Conservation (phyloP, 2,797 vertebrate species). For the Paratrypauchen microcephalus region DNA sequence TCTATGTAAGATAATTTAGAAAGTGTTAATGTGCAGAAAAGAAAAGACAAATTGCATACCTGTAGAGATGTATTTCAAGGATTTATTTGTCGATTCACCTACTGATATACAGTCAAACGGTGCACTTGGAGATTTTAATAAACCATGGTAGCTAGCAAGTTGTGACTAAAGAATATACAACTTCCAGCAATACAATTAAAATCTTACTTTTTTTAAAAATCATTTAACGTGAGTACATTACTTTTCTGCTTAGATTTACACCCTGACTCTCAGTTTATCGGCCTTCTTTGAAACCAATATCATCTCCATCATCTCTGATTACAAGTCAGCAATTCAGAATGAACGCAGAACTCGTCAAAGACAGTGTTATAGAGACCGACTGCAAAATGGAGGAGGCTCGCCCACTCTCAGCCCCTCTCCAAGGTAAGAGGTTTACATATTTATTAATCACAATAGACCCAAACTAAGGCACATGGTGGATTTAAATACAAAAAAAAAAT, state of each 20-base stretch:
- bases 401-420: slow-evolving; percentile 79
- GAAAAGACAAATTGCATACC: neutral
- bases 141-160: neutral
- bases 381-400: slow-evolving; percentile 88
- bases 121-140: neutral
- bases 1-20: neutral
- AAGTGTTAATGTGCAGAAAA: neutral
- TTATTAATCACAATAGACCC: neutral
- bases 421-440: slow-evolving; percentile 71
- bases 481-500: slow-evolving; percentile 1
- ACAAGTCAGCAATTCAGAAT: slow-evolving; percentile 89
- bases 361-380: slow-evolving; percentile 83
- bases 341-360: slow-evolving; percentile 84
- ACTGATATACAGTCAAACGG: neutral
- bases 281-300: slow-evolving; percentile 95
- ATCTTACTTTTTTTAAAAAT: neutral
- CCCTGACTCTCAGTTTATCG: slow-evolving; percentile 94
- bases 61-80: neutral
- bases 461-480: neutral
- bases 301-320: slow-evolving; percentile 90
- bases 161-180: neutral
- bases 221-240: neutral
- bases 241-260: slow-evolving; percentile 86
- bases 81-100: too few relatives aligned
- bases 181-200: neutral